phyloP scores from a whole-genome alignment of 2,113 vertebrate species.

The Microcebus ravelobensis region DNA sequence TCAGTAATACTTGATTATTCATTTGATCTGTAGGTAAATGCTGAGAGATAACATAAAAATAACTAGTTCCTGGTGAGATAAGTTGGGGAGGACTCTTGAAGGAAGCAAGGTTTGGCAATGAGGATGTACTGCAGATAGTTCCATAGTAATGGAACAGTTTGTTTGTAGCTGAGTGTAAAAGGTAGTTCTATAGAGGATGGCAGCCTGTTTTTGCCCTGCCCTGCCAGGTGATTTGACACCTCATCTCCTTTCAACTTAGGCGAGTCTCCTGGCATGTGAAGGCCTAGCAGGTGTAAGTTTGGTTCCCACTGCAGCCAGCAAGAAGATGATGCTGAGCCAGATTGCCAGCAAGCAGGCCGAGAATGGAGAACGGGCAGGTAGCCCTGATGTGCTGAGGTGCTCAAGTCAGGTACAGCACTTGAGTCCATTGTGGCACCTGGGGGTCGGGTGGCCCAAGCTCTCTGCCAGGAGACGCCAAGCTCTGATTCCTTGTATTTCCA shows the following conservation, averaged over 20 bases:
- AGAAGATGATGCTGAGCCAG: constrained; percentile 85
- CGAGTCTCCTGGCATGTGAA: constrained; percentile 85
- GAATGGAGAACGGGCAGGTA: constrained; percentile 81
- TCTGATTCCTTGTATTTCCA: constrained; percentile 25
- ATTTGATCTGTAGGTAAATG: background rate
- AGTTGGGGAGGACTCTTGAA: constrained; percentile 21
- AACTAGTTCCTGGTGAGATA: constrained; percentile 34
- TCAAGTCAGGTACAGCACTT: constrained; percentile 77
- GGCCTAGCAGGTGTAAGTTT: constrained; percentile 84
- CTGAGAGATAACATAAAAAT: background rate
- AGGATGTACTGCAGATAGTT: background rate
- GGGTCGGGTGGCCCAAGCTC: constrained; percentile 58
- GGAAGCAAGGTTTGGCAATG: background rate
- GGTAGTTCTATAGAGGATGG: background rate
- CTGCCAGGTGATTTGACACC: constrained; percentile 67
- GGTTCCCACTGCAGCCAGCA: constrained; percentile 84
- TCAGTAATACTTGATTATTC: background rate
- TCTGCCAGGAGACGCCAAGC: constrained; percentile 47
- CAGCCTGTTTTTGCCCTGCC: constrained; percentile 59
- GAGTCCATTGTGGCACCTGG: constrained; percentile 51
- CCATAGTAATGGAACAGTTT: background rate
- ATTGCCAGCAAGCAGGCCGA: constrained; percentile 83
- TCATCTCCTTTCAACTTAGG: constrained; percentile 79
- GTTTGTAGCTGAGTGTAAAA: background rate
- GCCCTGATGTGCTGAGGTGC: constrained; percentile 81